These are phyloP conservation scores for Pseudomyrmex pallidus DNA, from an alignment of 1,140 invertebrate genomes.

Conservation along the genomic window DNA sequence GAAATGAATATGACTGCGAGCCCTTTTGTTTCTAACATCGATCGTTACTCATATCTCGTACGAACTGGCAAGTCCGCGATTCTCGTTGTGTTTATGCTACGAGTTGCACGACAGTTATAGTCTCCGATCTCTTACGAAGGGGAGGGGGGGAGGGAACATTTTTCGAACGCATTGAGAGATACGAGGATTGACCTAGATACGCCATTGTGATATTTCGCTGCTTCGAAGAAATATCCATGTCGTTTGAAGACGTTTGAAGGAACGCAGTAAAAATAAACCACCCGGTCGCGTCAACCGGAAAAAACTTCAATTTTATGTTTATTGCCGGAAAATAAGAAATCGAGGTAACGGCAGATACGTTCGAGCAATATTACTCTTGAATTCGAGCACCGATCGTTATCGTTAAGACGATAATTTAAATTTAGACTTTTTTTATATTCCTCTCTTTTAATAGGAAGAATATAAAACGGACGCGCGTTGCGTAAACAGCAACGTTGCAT, in stretches of 20 bases:
- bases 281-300: not conserved
- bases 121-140: not conserved
- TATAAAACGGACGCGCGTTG: conserved; percentile 12
- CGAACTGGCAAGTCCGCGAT: conserved; percentile 17
- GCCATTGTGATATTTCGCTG: conserved; percentile 14
- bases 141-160: too few relatives aligned
- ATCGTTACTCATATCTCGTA: conserved; percentile 30
- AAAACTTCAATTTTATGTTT: conserved; percentile 49
- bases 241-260: conserved; percentile 6
- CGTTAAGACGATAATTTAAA: conserved; percentile 51
- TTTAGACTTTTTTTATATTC: conserved; percentile 37
- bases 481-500: not conserved
- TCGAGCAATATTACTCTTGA: conserved; percentile 14
- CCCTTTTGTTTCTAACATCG: conserved; percentile 72
- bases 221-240: conserved; percentile 13
- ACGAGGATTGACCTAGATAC: conserved; percentile 37
- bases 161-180: too few relatives aligned
- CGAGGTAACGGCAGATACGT: not conserved
- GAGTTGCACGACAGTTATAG: too few relatives aligned
- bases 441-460: not conserved
- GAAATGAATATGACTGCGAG: conserved; percentile 77
- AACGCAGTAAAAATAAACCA: conserved; percentile 15
- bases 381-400: conserved; percentile 28
- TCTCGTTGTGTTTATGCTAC: conserved; percentile 17
- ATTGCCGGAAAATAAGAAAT: conserved; percentile 46